Conservation (phyloP, 2,113 vertebrate species). For the Oryzias curvinotus region DNA sequence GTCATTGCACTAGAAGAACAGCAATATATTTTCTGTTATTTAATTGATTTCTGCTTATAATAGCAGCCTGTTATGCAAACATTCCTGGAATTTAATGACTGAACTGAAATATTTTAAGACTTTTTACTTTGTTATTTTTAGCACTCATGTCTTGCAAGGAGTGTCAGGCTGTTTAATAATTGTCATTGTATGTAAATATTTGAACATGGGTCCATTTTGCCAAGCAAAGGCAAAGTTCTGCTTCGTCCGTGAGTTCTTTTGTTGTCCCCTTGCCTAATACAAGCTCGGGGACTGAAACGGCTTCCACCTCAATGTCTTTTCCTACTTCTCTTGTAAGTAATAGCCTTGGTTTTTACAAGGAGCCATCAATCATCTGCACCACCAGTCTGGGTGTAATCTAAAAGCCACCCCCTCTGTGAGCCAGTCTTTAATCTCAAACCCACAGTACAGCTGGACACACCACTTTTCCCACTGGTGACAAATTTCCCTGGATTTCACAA, state of each 20-base stretch:
- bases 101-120: no score
- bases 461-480: slow-evolving; percentile 70
- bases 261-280: slow-evolving; percentile 65
- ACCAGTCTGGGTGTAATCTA: slow-evolving; percentile 73
- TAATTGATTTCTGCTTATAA: no score
- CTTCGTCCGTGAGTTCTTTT: slow-evolving; percentile 16
- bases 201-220: no score
- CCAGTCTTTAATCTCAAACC: slow-evolving; percentile 76
- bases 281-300: slow-evolving; percentile 60
- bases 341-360: slow-evolving; percentile 71
- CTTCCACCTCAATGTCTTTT: slow-evolving; percentile 40
- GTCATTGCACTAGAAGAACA: no score
- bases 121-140: no score
- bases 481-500: slow-evolving; percentile 72
- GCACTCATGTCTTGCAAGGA: no score
- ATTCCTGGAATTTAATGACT: no score
- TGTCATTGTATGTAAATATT: no score
- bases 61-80: no score
- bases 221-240: no score
- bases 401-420: slow-evolving; percentile 59
- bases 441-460: slow-evolving; percentile 60
- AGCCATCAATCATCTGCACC: slow-evolving; percentile 74
- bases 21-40: no score
- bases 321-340: slow-evolving; percentile 64
- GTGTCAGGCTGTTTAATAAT: no score